Base-by-base conservation (phyloP, 2,888 invertebrate species). In the Aporophyla nigra region DNA sequence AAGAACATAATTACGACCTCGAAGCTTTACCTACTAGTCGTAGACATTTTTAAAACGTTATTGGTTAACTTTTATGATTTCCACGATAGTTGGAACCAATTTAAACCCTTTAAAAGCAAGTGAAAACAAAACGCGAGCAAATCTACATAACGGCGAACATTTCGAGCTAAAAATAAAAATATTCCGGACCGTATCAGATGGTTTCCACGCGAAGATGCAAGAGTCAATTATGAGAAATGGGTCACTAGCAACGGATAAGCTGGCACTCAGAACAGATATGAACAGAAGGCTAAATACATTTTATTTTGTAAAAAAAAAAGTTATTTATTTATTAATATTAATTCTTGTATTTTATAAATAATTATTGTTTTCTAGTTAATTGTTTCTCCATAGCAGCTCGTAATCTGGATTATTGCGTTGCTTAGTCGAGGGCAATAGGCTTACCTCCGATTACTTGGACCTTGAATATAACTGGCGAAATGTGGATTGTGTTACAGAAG, bases 211-310 rank as follows among this genome's bases (percentile, higher is more conserved):
- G 58, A 63, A 71, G 70, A 81, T 82, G 54, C 66, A 82, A 83
- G 85, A 85, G 83, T 81, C 82, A 83, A 83, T 83, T 83, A 85
- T 51, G 53, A 76, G 59, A 83, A 82, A 85, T 83, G 77, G 85
- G 85, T 83, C 83, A 83, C 82, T 65, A 62, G 83, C 73, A 73
- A 68, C 61, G 72, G 82, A 81, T 83, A 73, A 82, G 70, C 85
- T 53, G 33, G 58, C 33, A 21, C 46, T 71, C 5, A 21, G 49
- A 67, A 7, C 19, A 69, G 21, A 19, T 33, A 24, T 4, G 7
- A 7, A 12, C 56, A 76, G 78, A 76, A 78, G 68, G 19, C 5
- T 0, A 27, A 1, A 19, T 14, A 14, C 5, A 58, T 21, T 58
- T 27, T 27, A 7, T 58, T 56, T 24, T 56, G 6, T n/a, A n/a